Evolutionary conservation across 2,888 invertebrate genomes (phyloP), one percentile per base, ranked within the genome.

Genomic region (Pachliopta kotzebuea): DNA sequence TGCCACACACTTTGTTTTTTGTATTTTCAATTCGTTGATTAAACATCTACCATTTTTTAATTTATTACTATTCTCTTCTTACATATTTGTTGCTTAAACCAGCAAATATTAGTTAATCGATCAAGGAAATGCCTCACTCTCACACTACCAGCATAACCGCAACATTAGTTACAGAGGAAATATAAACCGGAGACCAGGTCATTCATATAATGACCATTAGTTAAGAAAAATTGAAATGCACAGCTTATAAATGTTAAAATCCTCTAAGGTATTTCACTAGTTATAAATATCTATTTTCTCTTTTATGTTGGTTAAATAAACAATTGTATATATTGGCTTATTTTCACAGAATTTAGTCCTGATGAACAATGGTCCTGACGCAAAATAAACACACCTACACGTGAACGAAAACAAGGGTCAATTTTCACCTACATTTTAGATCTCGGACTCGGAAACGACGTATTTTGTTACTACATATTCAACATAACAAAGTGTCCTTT

Each of bases 401-500:
- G 70, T 67, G 56, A 69, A 62, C 71, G 70, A 70, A 73, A 82
- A 86, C 86, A 86, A 78, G 82, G 75, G 71, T 85, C 86, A 85
- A 80, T 80, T 78, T 81, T 81, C 81, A 79, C 82, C 83, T 82
- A 83, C 83, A 85, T 83, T 82, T 80, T 75, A 81, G 84, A 83
- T 78, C 76, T 76, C 72, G 69, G 61, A 70, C 72, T 72, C 77
- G 68, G 68, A 73, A 77, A 82, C 80, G 78, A 83, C 83, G 81
- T 78, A 77, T 78, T 76, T 76, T 73, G 66, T 24, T 65, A 76
- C 45, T 73, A 67, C 61, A 58, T 69, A 62, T 68, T 42, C 75
- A 65, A 60, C 66, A 26, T 20, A 23, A 18, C 17, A 26, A 50
- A 11, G 45, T 31, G 20, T 2, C 2, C 3, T 24, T 57, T 24